Conservation (phyloP, 64 coral and sea anemone species). For the Montipora cactus region DNA sequence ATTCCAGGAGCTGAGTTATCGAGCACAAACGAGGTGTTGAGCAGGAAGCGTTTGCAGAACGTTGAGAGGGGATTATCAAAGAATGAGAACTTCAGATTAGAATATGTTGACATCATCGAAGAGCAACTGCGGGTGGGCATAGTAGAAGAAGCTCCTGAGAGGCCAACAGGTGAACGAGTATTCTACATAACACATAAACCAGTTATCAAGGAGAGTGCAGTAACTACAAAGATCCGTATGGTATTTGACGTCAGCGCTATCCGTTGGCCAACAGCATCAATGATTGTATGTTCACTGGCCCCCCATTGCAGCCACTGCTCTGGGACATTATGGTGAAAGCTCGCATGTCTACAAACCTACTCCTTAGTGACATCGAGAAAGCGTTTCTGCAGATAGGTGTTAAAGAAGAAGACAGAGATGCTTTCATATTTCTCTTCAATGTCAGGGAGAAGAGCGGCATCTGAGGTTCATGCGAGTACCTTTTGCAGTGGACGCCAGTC, state of each 20-base stretch:
- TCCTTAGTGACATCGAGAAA: too few relatives aligned
- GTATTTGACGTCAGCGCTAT: slow-evolving; percentile 11
- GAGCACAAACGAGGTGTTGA: slow-evolving; percentile 1
- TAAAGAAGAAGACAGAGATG: slow-evolving; percentile 17
- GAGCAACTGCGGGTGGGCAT: slow-evolving; percentile 50
- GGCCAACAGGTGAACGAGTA: too few relatives aligned
- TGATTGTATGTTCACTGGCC: slow-evolving; percentile 41
- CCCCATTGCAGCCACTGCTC: slow-evolving; percentile 20
- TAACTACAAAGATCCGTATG: slow-evolving; percentile 28
- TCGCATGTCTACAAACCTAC: not conserved
- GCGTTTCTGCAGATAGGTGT: not conserved
- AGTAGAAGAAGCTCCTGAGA: slow-evolving; percentile 3
- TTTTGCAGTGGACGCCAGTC: too few relatives aligned
- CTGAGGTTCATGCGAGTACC: too few relatives aligned
- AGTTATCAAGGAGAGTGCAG: slow-evolving; percentile 11
- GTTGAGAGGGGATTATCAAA: not conserved
- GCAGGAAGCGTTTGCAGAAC: slow-evolving; percentile 19
- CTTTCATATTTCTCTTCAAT: slow-evolving; percentile 13
- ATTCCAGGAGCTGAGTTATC: not conserved
- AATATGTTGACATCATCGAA: slow-evolving; percentile 35
- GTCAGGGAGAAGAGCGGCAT: not conserved
- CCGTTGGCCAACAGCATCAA: slow-evolving; percentile 11
- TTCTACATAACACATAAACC: slow-evolving; percentile 65
- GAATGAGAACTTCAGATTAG: slow-evolving; percentile 1
- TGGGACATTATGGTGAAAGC: not conserved